These are phyloP conservation scores for Battus philenor DNA, from an alignment of 1,140 invertebrate genomes.

Conservation along the genomic window DNA sequence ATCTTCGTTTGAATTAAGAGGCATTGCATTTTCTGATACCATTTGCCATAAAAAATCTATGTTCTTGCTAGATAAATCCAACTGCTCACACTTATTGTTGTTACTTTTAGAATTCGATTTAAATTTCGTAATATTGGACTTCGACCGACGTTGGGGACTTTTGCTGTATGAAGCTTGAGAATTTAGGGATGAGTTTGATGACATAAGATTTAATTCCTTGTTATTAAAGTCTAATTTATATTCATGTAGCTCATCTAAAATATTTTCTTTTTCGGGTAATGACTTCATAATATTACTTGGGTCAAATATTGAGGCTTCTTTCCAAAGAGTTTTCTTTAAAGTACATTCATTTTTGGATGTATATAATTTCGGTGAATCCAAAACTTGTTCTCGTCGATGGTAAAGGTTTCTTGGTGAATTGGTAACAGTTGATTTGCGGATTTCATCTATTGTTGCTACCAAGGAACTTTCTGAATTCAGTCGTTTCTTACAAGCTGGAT, in stretches of 20 bases:
- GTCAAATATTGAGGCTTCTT: slow-evolving; percentile 63
- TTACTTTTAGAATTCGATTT: slow-evolving; percentile 43
- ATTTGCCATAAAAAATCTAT: slow-evolving; percentile 72
- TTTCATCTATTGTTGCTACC: slow-evolving; percentile 81
- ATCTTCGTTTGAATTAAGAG: slow-evolving; percentile 48
- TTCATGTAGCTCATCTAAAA: slow-evolving; percentile 39
- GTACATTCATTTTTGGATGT: slow-evolving; percentile 57
- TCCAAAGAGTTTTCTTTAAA: slow-evolving; percentile 68
- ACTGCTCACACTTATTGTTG: slow-evolving; percentile 41
- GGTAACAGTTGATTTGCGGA: slow-evolving; percentile 76
- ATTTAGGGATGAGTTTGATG: slow-evolving; percentile 23
- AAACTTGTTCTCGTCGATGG: slow-evolving; percentile 74
- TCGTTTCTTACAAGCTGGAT: slow-evolving; percentile 58
- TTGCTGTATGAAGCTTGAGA: slow-evolving; percentile 32
- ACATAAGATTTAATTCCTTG: slow-evolving; percentile 36
- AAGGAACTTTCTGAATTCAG: slow-evolving; percentile 77
- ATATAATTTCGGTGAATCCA: slow-evolving; percentile 73
- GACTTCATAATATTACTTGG: slow-evolving; percentile 65
- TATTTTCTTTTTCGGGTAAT: slow-evolving; percentile 60
- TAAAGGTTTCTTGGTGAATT: slow-evolving; percentile 78
- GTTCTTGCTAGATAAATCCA: slow-evolving; percentile 70
- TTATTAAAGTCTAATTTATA: slow-evolving; percentile 40
- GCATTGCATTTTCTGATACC: slow-evolving; percentile 57
- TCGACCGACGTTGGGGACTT: slow-evolving; percentile 40
- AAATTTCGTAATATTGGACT: slow-evolving; percentile 28